Percentiles rank a stretch among this genome's conserved stretches.
phyloP scores from a whole-genome alignment of 2,113 vertebrate species.

The Ptyas mucosa region DNA sequence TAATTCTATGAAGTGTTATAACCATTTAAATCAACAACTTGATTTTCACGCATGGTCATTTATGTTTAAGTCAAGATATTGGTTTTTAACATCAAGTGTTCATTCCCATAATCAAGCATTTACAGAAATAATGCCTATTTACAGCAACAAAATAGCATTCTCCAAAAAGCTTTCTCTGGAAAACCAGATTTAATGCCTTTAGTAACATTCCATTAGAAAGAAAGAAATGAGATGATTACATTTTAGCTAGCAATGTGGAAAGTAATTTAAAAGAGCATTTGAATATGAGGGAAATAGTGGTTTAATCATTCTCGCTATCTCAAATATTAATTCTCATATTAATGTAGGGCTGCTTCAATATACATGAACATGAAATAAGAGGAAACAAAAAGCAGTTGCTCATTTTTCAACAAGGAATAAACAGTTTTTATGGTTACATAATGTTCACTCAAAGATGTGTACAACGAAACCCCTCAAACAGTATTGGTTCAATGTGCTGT shows the following conservation, averaged over 20 bases:
- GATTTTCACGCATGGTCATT: background rate
- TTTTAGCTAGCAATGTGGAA: background rate
- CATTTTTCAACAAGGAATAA: background rate
- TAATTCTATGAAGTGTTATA: background rate
- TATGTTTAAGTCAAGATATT: background rate
- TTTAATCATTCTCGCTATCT: background rate
- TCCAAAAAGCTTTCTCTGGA: background rate
- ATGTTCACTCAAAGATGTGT: background rate
- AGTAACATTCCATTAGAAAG: background rate
- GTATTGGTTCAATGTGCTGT: background rate
- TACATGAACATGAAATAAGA: background rate
- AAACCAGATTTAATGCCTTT: background rate
- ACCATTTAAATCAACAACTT: background rate
- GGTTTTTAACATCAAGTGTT: background rate
- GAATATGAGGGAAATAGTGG: background rate
- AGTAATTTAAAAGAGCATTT: background rate
- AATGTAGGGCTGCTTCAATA: background rate
- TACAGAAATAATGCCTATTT: background rate
- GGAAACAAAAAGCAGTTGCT: background rate
- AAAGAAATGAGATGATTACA: background rate
- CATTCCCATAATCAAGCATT: background rate
- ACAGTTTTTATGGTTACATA: background rate
- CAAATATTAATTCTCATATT: background rate
- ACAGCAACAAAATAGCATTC: background rate
- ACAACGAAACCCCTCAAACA: background rate